Base-by-base conservation (phyloP, 2,113 vertebrate genomes). In the Geococcyx californianus region DNA sequence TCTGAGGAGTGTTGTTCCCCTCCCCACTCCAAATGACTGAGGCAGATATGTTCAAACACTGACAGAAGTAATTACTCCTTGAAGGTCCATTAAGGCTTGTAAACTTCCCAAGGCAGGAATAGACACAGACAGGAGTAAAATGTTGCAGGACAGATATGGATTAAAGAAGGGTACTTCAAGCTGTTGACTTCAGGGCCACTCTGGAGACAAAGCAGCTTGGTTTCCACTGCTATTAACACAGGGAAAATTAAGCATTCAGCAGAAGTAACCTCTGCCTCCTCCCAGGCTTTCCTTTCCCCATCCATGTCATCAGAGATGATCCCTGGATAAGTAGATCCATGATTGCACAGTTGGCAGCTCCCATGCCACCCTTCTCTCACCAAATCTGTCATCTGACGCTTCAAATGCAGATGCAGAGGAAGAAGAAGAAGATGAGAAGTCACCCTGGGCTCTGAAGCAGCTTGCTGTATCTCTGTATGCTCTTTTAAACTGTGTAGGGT, bases 341-440 rank as follows among this genome's bases (percentile, higher is more conserved):
- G 13, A 56, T 23, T 72, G 23, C 20, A 31, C 7, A 62, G 29
- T 21, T 66, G 11, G 33, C 23, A 4, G 1, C 3, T 74, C 1
- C 2, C 29, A 21, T 42, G 24, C 1, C 11, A 64, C 8, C 4
- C 18, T 6, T 44, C 2, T 1, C 23, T 80, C 42, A 33, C 17
- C 2, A 1, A 3, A 36, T 51, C 31, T 78, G 12, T 8, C 21
- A 7, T n/a, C 19, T 74, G 56, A 33, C 28, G 9, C 18, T 74
- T 87, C 42, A 59, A 89, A 84, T 10, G 16, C 7, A 69, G 7
- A 26, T 51, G 11, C 5, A 77, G 88, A 67, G 19, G 25, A 64
- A 52, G 6, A 5, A n/a, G n/a, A n/a, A 10, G 10, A 72, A 5
- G 5, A 16, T 79, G 17, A 59, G 34, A 81, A 78, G 15, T 67